phyloP scores from a whole-genome alignment of 2,797 vertebrate genomes.

The Synaphobranchus kaupii region DNA sequence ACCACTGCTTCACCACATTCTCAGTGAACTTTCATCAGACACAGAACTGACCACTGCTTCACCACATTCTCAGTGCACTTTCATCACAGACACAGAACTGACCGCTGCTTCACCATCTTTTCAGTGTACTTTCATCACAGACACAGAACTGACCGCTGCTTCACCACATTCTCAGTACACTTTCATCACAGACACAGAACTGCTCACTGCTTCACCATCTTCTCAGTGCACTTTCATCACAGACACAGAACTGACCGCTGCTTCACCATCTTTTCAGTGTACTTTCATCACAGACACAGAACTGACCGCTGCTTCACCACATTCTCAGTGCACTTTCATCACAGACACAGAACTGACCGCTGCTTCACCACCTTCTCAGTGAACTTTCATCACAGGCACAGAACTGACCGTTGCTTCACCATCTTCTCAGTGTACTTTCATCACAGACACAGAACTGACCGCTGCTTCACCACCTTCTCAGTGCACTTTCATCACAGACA shows the following conservation, averaged over 20 bases:
- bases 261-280: not conserved
- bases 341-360: not conserved
- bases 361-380: too few relatives aligned
- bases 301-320: not conserved
- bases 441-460: too few relatives aligned
- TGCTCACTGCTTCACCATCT: not conserved
- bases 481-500: too few relatives aligned
- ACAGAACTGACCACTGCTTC: too few relatives aligned
- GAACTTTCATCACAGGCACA: not conserved
- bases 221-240: not conserved
- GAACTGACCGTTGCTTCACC: too few relatives aligned
- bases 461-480: not conserved
- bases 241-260: not conserved
- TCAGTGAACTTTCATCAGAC: too few relatives aligned
- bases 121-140: not conserved
- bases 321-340: too few relatives aligned
- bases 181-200: not conserved
- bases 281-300: not conserved
- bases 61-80: not conserved
- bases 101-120: too few relatives aligned
- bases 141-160: not conserved
- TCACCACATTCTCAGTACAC: not conserved
- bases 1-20: not conserved
- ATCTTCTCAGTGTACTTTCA: not conserved
- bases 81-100: too few relatives aligned